Evolutionary conservation across 92 coral and sea anemone species (phyloP), one percentile per base, ranked within the genome.

Genomic region (Porites evermanni): DNA sequence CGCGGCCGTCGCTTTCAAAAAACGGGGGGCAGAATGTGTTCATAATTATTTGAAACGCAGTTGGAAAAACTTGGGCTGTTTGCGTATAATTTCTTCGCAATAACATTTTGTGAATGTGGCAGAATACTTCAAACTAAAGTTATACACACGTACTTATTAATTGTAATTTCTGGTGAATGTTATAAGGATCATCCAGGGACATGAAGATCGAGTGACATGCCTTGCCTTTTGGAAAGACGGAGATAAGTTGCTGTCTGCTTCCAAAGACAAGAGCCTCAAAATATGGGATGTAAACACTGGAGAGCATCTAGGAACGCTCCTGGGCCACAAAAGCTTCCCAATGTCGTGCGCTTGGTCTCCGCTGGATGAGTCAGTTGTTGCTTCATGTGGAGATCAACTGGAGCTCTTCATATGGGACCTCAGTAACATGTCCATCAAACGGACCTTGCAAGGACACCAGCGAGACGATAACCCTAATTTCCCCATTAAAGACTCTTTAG

Each of bases 361-460:
- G 1, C 70, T 76, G 54, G 81, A 86, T 79, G 88, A 90, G 9
- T 83, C 88, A 4, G 67, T 90, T 21, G 91, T 78, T 53, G 93
- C 93, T 9, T 86, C 84, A 12, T 82, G 93, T 19, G 93, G 93
- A 0, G 88, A 91, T 67, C 53, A 87, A 20, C 80, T 87, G 75
- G 93, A 91, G 75, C 79, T 91, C 82, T 79, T 82, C 29, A 82
- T 91, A n/a, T 91, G 93, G 93, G 91, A 91, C 79, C 74, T 91
- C 61, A 72, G 52, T 16, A 29, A 64, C 16, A 32, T 51, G 21
- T 52, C 58, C 47, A 64, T 85, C 76, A 80, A 70, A 77, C 47
- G 23, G 3, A 81, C 67, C 44, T 70, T 81, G 67, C 66, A 82
- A 81, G 91, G 93, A 18, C 93, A 91, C 44, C 81, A 84, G 65